Evolutionary conservation across 1,140 invertebrate genomes (phyloP).

Genomic region (Mactra quadrangularis): DNA sequence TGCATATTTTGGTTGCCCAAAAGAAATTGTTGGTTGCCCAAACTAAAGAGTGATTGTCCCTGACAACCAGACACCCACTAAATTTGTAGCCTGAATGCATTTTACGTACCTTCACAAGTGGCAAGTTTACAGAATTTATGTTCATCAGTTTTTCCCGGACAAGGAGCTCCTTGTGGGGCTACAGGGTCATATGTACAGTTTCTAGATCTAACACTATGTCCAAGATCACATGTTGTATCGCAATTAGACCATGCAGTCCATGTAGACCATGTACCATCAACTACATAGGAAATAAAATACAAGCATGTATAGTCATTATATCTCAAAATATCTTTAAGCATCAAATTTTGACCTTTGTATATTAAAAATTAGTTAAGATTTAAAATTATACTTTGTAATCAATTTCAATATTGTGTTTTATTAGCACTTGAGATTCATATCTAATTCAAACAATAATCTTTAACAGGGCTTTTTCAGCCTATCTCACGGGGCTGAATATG

Average conservation of each 20-base stretch:
- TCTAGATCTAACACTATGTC: slow-evolving; percentile 66
- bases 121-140: slow-evolving; percentile 60
- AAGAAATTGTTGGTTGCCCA: too few relatives aligned
- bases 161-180: slow-evolving; percentile 70
- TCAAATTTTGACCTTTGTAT: not conserved
- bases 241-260: slow-evolving; percentile 67
- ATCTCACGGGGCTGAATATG: too few relatives aligned
- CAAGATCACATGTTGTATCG: slow-evolving; percentile 70
- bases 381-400: not conserved
- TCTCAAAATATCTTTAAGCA: too few relatives aligned
- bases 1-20: too few relatives aligned
- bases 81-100: too few relatives aligned
- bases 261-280: slow-evolving; percentile 66
- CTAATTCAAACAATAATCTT: too few relatives aligned
- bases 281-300: slow-evolving; percentile 44
- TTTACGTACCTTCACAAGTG: slow-evolving; percentile 69
- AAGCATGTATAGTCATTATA: not conserved
- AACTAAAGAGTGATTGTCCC: too few relatives aligned
- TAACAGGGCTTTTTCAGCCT: too few relatives aligned
- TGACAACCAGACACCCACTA: too few relatives aligned
- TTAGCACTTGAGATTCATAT: too few relatives aligned
- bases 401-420: too few relatives aligned
- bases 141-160: slow-evolving; percentile 63
- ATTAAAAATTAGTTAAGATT: not conserved
- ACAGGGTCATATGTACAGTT: slow-evolving; percentile 64